These are phyloP conservation scores for Eremobia ochroleuca DNA, from an alignment of 2,888 invertebrate genomes.

Conservation along the genomic window DNA sequence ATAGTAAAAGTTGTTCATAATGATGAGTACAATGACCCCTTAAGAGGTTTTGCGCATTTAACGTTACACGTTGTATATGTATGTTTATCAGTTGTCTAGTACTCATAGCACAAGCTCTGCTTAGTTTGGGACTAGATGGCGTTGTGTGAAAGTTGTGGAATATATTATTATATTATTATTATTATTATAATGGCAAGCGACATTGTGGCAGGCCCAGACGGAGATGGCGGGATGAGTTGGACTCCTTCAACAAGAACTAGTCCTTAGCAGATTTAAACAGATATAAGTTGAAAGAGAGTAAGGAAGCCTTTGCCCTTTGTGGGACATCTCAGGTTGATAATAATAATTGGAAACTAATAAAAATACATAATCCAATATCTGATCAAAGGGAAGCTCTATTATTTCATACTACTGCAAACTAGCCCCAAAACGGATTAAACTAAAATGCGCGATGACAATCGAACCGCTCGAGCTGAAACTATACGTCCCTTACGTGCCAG, in stretches of 20 bases:
- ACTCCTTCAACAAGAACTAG: not conserved
- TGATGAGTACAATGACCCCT: no score
- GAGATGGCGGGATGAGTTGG: not conserved
- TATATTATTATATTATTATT: no score
- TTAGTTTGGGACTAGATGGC: no score
- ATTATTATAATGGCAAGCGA: no score
- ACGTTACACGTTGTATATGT: no score
- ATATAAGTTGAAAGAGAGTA: not conserved
- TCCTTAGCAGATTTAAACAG: not conserved
- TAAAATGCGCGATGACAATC: conserved; percentile 14
- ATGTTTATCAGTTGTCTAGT: no score
- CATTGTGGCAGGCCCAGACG: not conserved
- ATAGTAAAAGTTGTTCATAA: no score
- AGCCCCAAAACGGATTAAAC: conserved; percentile 19
- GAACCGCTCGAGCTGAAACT: conserved; percentile 1
- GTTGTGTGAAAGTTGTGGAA: no score
- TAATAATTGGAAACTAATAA: not conserved
- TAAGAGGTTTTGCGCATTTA: no score
- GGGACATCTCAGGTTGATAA: not conserved
- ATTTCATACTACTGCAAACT: not conserved
- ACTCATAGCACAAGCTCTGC: no score
- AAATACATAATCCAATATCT: not conserved
- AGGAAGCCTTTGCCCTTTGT: not conserved
- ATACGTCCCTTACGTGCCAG: not conserved
- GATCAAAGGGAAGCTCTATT: not conserved